phyloP scores from a whole-genome alignment of 2,888 invertebrate genomes.

The Rambutsinella grinnellia region DNA sequence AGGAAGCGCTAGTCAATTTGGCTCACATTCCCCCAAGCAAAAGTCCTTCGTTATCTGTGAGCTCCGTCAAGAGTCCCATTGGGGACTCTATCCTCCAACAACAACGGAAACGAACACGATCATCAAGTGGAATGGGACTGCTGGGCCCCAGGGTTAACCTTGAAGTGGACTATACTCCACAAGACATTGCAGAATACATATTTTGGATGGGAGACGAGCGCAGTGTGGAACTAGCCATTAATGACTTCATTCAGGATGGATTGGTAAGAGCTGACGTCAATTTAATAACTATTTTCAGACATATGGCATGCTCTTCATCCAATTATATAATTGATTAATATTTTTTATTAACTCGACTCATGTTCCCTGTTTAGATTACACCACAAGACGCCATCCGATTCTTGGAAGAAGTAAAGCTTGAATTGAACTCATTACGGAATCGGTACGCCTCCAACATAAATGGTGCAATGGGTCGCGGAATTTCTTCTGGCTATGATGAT shows the following conservation, averaged over 20 bases:
- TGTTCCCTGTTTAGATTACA: slow-evolving; percentile 73
- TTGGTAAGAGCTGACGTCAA: slow-evolving; percentile 73
- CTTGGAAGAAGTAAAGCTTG: slow-evolving; percentile 81
- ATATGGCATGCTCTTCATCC: background rate
- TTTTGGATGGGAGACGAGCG: slow-evolving; percentile 87
- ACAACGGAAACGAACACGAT: slow-evolving; percentile 20
- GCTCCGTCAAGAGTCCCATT: slow-evolving; percentile 9
- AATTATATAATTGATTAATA: background rate
- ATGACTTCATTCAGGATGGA: slow-evolving; percentile 82
- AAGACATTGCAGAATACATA: slow-evolving; percentile 86
- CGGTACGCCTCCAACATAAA: slow-evolving; percentile 70
- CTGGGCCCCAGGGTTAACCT: slow-evolving; percentile 20
- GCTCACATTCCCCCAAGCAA: slow-evolving; percentile 40
- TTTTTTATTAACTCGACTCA: background rate
- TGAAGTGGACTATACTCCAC: slow-evolving; percentile 78
- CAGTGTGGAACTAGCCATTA: slow-evolving; percentile 82
- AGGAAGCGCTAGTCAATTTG: slow-evolving; percentile 41
- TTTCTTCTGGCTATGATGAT: background rate
- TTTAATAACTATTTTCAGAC: background rate
- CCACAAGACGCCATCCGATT: slow-evolving; percentile 82
- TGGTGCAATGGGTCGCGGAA: background rate
- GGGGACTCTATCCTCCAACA: slow-evolving; percentile 11
- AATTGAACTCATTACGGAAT: slow-evolving; percentile 79
- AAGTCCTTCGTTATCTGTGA: slow-evolving; percentile 23
- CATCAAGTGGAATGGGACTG: slow-evolving; percentile 16